Evolutionary conservation across 2,797 vertebrate species (phyloP), one percentile per base, ranked within the genome.

Genomic region (Sebastes dallii): DNA sequence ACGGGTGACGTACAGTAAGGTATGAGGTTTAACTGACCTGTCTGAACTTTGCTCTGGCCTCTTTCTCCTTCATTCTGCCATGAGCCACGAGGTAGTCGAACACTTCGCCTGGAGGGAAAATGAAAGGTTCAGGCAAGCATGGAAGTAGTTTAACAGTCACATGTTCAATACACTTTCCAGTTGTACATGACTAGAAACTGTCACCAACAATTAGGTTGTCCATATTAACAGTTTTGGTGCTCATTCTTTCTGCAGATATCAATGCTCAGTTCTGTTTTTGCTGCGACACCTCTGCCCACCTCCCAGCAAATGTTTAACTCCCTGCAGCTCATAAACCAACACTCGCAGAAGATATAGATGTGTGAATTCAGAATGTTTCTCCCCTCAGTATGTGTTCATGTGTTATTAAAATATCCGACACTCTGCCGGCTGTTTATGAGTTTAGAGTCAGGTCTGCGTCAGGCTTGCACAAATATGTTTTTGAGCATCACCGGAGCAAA

Each of bases 21-120:
- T 3, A 1, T 20, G 54, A 61, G 9, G 36, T 27, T 30, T 3
- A 1, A 75, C 91, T 66, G 20, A 98, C 98, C 96, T 98, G 97
- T 93, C 97, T 93, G 94, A 98, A 99, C 93, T 98, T 99, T 93
- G 97, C 97, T 86, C 98, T 92, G 9, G 98, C 98, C 84, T 99
- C 98, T 82, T 98, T 99, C 94, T 98, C 97, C 94, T 98, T 98
- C 98, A 99, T 98, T 81, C 98, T 96, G 88, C 98, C 98, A 0
- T 97, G 95, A 90, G 95, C 91, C 88, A 96, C 95, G 52, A 96
- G 95, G 97, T 98, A 99, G 95, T 99, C 98, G 12, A 99, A 99
- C 86, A 99, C 98, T 95, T 99, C 98, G 64, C 98, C 98, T 99
- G 77, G 2, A 85, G 24, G 25, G 56, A 8, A 20, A 58, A 58